Percentiles rank a stretch among this genome's conserved stretches.
phyloP scores from a whole-genome alignment of 2,113 vertebrate genomes.

The Entosphenus tridentatus region DNA sequence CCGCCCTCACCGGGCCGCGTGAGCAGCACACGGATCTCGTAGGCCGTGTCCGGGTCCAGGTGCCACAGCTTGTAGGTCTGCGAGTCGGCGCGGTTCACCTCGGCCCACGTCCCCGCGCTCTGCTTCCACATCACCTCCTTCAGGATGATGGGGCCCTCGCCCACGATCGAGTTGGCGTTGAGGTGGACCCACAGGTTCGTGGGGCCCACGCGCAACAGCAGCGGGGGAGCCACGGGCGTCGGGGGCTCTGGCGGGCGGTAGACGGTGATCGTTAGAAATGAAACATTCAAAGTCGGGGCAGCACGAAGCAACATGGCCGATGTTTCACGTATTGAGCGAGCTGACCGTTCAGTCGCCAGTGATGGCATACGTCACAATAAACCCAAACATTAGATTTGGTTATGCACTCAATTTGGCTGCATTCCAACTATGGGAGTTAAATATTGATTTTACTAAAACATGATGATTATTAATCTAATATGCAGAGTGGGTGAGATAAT shows the following conservation, averaged over 20 bases:
- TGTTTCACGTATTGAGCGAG: no score
- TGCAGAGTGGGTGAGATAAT: no score
- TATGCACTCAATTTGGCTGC: background rate
- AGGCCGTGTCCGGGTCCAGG: conserved; percentile 80
- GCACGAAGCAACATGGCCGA: background rate
- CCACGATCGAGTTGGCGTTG: conserved; percentile 93
- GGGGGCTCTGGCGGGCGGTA: conserved; percentile 44
- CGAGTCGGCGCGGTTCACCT: conserved; percentile 72
- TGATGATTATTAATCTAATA: no score
- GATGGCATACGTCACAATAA: background rate
- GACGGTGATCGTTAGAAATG: background rate
- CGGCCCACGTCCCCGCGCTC: conserved; percentile 71
- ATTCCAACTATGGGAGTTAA: background rate
- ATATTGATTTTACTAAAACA: no score
- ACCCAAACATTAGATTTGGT: background rate
- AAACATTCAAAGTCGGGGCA: background rate
- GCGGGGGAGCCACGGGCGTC: conserved; percentile 71
- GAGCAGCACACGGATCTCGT: conserved; percentile 79
- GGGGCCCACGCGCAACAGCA: conserved; percentile 69
- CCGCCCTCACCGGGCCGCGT: conserved; percentile 77
- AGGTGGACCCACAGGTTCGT: conserved; percentile 96
- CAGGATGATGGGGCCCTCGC: conserved; percentile 77
- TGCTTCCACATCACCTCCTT: conserved; percentile 89
- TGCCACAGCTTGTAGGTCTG: conserved; percentile 95
- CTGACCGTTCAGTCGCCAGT: background rate